Evolutionary conservation across 2,888 invertebrate species (phyloP).

Genomic region (Cloeon dipterum): DNA sequence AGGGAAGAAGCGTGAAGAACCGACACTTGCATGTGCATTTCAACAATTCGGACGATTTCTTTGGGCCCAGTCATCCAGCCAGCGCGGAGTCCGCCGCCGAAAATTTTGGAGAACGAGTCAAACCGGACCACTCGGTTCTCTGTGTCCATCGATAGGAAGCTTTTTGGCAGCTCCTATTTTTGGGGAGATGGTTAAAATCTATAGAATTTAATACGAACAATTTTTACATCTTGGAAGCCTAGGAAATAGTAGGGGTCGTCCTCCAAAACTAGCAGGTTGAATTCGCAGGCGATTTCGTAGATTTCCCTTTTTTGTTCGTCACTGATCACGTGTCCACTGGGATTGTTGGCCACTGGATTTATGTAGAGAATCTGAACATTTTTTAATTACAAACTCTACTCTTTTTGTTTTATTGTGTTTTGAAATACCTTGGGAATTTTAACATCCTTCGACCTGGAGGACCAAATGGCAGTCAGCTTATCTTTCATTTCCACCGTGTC

Average conservation of each 20-base stretch:
- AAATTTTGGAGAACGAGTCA: conserved; percentile 55
- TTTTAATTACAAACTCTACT: too few species aligned
- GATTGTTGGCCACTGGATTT: conserved; percentile 56
- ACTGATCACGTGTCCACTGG: conserved; percentile 44
- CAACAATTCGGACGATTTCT: conserved; percentile 33
- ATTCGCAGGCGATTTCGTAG: conserved; percentile 49
- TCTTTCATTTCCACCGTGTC: neutral
- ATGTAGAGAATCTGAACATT: conserved; percentile 32
- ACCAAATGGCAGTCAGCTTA: neutral
- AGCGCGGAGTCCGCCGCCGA: conserved; percentile 42
- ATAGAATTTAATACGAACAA: too few species aligned
- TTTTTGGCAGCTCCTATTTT: conserved; percentile 26
- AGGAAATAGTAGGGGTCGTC: conserved; percentile 67
- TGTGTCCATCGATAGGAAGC: conserved; percentile 47
- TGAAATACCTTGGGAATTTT: neutral
- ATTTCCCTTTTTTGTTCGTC: conserved; percentile 39
- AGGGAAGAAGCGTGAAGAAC: conserved; percentile 36
- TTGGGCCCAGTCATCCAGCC: conserved; percentile 52
- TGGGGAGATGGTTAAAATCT: too few species aligned
- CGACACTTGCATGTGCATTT: conserved; percentile 46
- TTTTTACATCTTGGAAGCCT: conserved; percentile 34
- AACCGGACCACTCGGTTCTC: conserved; percentile 52
- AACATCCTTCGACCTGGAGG: neutral
- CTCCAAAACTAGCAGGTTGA: conserved; percentile 54
- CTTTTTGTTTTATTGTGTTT: too few species aligned